These are phyloP conservation scores for Tuta absoluta DNA, from an alignment of 2,888 invertebrate species.

Conservation along the genomic window DNA sequence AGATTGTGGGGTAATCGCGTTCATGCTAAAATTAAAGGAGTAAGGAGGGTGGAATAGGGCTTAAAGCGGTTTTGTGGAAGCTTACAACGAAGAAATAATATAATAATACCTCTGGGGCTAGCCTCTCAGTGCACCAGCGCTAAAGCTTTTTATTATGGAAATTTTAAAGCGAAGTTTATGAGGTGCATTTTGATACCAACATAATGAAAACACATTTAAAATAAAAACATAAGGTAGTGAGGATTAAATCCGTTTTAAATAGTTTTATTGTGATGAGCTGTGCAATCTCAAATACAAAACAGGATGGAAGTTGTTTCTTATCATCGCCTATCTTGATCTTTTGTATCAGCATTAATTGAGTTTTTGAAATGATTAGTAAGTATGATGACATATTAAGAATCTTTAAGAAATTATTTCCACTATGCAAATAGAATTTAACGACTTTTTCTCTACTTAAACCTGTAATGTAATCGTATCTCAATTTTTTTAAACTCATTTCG, in stretches of 20 bases:
- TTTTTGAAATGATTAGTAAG: too few species aligned
- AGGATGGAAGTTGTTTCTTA: too few species aligned
- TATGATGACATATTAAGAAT: too few species aligned
- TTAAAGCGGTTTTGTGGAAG: constrained; percentile 10
- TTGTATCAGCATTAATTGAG: too few species aligned
- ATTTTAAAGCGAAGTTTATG: background rate
- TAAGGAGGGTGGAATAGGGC: background rate
- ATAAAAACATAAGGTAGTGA: too few species aligned
- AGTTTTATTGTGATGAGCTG: too few species aligned
- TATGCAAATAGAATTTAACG: too few species aligned
- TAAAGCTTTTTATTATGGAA: background rate
- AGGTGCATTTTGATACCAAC: background rate
- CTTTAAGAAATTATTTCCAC: too few species aligned
- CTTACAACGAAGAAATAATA: background rate
- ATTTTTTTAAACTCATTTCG: constrained; percentile 3
- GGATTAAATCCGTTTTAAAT: too few species aligned
- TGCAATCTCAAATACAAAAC: too few species aligned
- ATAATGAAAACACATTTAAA: background rate
- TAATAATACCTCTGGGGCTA: background rate
- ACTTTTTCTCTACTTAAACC: background rate
- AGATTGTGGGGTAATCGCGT: constrained; percentile 24
- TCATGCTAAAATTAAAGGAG: constrained; percentile 18
- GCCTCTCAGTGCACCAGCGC: background rate
- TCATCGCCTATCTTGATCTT: background rate
- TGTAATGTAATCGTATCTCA: background rate